phyloP scores from a whole-genome alignment of 2,797 vertebrate genomes.

The Bovichtus diacanthus region DNA sequence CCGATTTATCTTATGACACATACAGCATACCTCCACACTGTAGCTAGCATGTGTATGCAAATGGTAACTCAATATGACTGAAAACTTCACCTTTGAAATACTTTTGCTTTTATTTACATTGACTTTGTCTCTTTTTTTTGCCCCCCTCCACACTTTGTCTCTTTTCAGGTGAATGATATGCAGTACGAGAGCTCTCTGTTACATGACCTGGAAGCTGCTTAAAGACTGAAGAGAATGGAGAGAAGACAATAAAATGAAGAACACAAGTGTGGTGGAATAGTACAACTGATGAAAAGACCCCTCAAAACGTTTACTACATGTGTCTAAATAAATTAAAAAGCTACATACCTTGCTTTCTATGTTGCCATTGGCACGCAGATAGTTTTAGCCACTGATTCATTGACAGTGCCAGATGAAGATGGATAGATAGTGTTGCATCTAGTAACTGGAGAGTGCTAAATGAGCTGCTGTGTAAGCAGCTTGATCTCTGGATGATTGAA shows the following conservation, averaged over 20 bases:
- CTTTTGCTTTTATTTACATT: slow-evolving; percentile 25
- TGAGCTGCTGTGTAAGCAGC: slow-evolving; percentile 63
- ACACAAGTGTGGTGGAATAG: slow-evolving; percentile 30
- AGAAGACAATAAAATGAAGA: slow-evolving; percentile 46
- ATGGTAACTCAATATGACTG: not conserved
- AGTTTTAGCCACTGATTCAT: slow-evolving; percentile 33
- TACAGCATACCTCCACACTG: not conserved
- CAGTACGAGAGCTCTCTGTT: not conserved
- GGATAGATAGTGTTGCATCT: slow-evolving; percentile 50
- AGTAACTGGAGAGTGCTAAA: slow-evolving; percentile 55
- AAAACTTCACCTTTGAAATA: slow-evolving; percentile 17
- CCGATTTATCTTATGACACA: not conserved
- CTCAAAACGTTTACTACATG: not conserved
- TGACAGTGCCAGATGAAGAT: slow-evolving; percentile 58
- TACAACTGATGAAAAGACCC: slow-evolving; percentile 17
- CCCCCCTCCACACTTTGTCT: slow-evolving; percentile 10
- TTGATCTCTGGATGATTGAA: slow-evolving; percentile 59
- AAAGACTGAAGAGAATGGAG: slow-evolving; percentile 41
- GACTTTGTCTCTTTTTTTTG: slow-evolving; percentile 33
- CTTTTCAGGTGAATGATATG: slow-evolving; percentile 58
- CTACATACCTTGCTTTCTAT: slow-evolving; percentile 25
- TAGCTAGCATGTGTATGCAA: not conserved
- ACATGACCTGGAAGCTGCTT: slow-evolving; percentile 27
- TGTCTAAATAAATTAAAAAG: slow-evolving; percentile 26
- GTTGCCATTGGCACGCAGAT: slow-evolving; percentile 18